A percentile compares a stretch with the other conserved stretches of the same genome.
Evolutionary conservation across 2,888 invertebrate species (phyloP).

Genomic region (Meiosimyza platycephala): DNA sequence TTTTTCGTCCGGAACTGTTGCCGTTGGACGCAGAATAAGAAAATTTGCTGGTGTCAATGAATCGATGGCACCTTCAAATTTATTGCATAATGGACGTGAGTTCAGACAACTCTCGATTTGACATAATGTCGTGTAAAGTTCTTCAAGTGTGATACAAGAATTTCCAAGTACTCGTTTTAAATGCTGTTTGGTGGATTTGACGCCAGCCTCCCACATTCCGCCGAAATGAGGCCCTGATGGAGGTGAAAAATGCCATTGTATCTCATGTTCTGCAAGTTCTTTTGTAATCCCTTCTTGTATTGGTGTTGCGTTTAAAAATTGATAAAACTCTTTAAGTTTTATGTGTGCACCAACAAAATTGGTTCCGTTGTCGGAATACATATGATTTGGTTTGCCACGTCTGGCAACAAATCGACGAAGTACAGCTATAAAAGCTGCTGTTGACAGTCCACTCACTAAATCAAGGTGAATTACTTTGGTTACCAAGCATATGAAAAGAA

Average conservation of each 20-base stretch:
- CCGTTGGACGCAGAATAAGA: constrained; percentile 32
- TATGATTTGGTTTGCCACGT: constrained; percentile 38
- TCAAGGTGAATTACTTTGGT: constrained; percentile 55
- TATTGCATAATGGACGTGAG: constrained; percentile 13
- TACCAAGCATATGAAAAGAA: constrained; percentile 49
- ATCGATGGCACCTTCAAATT: constrained; percentile 26
- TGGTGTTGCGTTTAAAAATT: too few species aligned
- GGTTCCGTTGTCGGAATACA: constrained; percentile 41
- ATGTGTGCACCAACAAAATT: too few species aligned
- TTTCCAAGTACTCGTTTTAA: too few species aligned
- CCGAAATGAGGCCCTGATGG: too few species aligned
- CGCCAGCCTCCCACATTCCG: too few species aligned
- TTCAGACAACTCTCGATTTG: constrained; percentile 38
- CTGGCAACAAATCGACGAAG: constrained; percentile 50
- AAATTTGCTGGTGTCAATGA: constrained; percentile 47
- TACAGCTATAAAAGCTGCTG: constrained; percentile 50
- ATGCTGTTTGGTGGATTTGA: too few species aligned
- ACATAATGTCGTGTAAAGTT: constrained; percentile 35
- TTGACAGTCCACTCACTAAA: constrained; percentile 44
- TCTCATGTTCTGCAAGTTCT: too few species aligned
- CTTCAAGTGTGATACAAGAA: constrained; percentile 34
- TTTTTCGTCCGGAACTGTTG: constrained; percentile 30
- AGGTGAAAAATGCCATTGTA: too few species aligned
- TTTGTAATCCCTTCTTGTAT: too few species aligned
- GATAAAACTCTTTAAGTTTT: too few species aligned